Base-by-base conservation (phyloP, 2,888 invertebrate genomes). In the Microchrysa polita region DNA sequence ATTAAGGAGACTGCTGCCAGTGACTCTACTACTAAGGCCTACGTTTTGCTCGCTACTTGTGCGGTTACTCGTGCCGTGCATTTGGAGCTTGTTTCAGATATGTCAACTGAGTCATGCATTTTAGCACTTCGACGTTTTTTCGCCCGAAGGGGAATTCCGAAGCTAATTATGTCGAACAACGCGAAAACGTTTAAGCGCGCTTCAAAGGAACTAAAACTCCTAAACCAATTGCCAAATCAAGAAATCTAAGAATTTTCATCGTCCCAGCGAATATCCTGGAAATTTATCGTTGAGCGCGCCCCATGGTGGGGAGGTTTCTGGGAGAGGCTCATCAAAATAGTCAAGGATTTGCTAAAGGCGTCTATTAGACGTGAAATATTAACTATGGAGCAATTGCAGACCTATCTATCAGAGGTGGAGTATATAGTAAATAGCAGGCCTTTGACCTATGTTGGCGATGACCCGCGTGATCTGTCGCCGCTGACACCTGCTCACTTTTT, bases 391-490 rank as follows among this genome's bases (percentile, higher is more conserved):
- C n/a, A 52, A 10, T 14, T 52, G 16, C 52, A 52, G 52, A 52
- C 52, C 1, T 16, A n/a, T 14, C 12, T 52, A 52, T 52, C 16
- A 4, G 52, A 52, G 12, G 16, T 52, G 1, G 52, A 52, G 12
- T 5, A 5, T 52, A 16, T 52, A 9, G 16, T 52, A 1, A 52
- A 52, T 52, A 52, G 12, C 16, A 14, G 52, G 52, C 52, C 52
- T 16, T 16, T 52, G 16, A 52, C 52, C 5, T 52, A 52, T 52
- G 16, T 52, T 79, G 27, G 27, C 2, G 27, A 34, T 7, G 27
- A 34, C 7, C 27, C 27, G 7, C 27, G 2, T 52, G 80, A 69
- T 76, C 61, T 55, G 77, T 75, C 78, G 16, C 14, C 14, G 14
- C 52, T 1, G 5, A 52, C 52, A 52, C 52, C 52, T 4, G 16